Evolutionary conservation across 2,797 vertebrate species (phyloP).

Genomic region (Synanceia verrucosa): DNA sequence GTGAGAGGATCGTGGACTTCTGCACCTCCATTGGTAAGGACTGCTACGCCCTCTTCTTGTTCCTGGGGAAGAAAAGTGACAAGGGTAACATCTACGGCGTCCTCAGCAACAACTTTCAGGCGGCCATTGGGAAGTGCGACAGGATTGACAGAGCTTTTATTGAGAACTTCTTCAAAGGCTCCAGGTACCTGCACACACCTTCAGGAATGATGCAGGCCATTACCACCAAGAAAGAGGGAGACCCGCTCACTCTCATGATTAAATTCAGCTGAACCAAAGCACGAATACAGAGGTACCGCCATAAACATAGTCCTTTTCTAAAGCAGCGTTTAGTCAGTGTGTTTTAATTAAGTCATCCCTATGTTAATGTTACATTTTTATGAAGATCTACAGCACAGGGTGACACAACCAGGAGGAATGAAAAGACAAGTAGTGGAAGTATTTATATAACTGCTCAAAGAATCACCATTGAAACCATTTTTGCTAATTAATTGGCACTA

Average conservation of each 20-base stretch:
- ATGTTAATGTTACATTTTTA: too few relatives aligned
- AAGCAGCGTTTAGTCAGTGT: too few relatives aligned
- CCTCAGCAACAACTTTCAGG: slow-evolving; percentile 82
- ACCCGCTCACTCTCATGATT: slow-evolving; percentile 76
- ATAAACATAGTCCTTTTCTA: too few relatives aligned
- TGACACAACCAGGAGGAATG: too few relatives aligned
- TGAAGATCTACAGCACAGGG: too few relatives aligned
- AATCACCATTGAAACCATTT: too few relatives aligned
- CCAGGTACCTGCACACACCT: slow-evolving; percentile 69
- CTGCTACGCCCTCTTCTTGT: slow-evolving; percentile 83
- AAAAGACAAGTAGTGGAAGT: too few relatives aligned
- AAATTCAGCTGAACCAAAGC: slow-evolving; percentile 76
- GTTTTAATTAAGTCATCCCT: too few relatives aligned
- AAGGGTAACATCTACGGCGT: slow-evolving; percentile 77
- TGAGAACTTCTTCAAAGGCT: slow-evolving; percentile 81
- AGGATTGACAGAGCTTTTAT: slow-evolving; percentile 73
- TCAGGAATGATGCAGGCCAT: slow-evolving; percentile 78
- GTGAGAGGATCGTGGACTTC: slow-evolving; percentile 79
- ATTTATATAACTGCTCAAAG: too few relatives aligned
- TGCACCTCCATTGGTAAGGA: slow-evolving; percentile 79
- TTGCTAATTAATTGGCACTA: too few relatives aligned
- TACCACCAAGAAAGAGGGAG: slow-evolving; percentile 56
- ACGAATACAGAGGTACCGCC: neutral
- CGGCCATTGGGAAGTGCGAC: slow-evolving; percentile 67
- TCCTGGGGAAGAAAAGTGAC: slow-evolving; percentile 75